These are phyloP conservation scores for Ormyrus nitidulus DNA, from an alignment of 2,888 invertebrate genomes.

Conservation along the genomic window DNA sequence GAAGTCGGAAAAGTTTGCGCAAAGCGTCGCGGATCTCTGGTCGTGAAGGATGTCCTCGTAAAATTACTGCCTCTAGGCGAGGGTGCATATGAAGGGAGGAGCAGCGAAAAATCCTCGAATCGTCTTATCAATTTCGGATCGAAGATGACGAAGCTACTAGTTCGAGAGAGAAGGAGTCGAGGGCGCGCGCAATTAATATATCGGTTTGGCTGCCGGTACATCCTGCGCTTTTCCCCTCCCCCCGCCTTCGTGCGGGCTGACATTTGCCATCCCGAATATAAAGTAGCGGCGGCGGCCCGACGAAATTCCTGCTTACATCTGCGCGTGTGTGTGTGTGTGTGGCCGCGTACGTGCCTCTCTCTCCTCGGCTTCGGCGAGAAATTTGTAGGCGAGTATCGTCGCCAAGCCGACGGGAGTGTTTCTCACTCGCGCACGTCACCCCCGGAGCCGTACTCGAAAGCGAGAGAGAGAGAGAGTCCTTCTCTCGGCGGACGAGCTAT, in stretches of 20 bases:
- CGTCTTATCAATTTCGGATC: too few species aligned
- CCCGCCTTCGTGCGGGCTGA: slow-evolving; percentile 51
- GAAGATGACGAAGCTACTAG: too few species aligned
- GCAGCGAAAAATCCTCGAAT: too few species aligned
- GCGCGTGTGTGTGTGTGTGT: not conserved
- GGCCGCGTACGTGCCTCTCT: not conserved
- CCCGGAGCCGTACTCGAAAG: too few species aligned
- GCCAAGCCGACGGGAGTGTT: not conserved
- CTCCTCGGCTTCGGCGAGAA: not conserved
- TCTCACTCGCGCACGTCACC: not conserved
- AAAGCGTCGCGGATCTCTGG: not conserved
- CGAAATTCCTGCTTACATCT: slow-evolving; percentile 19
- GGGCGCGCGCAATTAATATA: too few species aligned
- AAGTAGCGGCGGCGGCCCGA: slow-evolving; percentile 60
- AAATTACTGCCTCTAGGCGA: too few species aligned
- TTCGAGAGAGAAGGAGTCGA: too few species aligned
- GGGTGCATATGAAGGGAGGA: too few species aligned
- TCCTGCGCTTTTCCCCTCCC: not conserved
- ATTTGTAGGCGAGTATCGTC: slow-evolving; percentile 16
- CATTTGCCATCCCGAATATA: slow-evolving; percentile 67
- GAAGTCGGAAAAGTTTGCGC: slow-evolving; percentile 30
- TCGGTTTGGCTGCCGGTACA: too few species aligned
- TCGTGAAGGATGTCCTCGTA: too few species aligned
- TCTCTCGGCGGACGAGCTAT: too few species aligned
- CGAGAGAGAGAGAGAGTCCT: too few species aligned